phyloP scores from a whole-genome alignment of 1,140 invertebrate species.

The Drosophila erecta region DNA sequence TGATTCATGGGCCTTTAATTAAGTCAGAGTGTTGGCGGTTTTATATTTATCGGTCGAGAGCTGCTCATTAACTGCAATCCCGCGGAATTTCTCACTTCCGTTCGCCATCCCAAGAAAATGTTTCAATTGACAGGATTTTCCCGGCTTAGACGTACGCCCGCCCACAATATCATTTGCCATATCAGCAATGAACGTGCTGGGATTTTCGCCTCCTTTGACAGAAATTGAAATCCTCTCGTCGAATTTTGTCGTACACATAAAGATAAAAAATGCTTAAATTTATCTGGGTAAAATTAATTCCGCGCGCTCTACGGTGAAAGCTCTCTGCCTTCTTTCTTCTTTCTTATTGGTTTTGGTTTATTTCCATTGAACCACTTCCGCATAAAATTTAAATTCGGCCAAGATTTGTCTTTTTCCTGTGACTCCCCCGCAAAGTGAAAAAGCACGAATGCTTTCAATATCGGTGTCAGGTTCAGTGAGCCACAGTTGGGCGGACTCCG shows the following conservation, averaged over 20 bases:
- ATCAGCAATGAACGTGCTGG: slow-evolving; percentile 74
- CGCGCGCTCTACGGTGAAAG: slow-evolving; percentile 64
- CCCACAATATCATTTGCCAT: slow-evolving; percentile 47
- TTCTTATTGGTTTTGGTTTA: slow-evolving; percentile 39
- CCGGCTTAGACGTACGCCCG: slow-evolving; percentile 9
- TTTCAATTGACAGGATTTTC: slow-evolving; percentile 18
- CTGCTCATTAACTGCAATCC: slow-evolving; percentile 48
- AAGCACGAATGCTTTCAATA: slow-evolving; percentile 38
- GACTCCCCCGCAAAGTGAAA: slow-evolving; percentile 14
- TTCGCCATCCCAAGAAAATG: slow-evolving; percentile 4
- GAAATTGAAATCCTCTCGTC: slow-evolving; percentile 73
- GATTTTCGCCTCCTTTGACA: slow-evolving; percentile 48
- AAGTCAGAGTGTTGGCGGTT: slow-evolving; percentile 44
- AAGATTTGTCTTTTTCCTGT: slow-evolving; percentile 32
- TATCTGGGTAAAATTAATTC: slow-evolving; percentile 75
- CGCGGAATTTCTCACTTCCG: slow-evolving; percentile 14
- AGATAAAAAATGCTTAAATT: slow-evolving; percentile 64
- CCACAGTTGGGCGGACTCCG: slow-evolving; percentile 14
- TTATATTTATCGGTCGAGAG: slow-evolving; percentile 18
- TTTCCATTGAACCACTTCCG: slow-evolving; percentile 57
- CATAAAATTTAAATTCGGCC: slow-evolving; percentile 70
- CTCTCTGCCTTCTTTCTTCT: slow-evolving; percentile 44
- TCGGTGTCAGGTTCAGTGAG: slow-evolving; percentile 43
- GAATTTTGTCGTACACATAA: slow-evolving; percentile 68
- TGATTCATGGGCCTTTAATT: slow-evolving; percentile 71